Evolutionary conservation across 2,888 invertebrate genomes (phyloP).

Genomic region (Dolichomitus sp.): DNA sequence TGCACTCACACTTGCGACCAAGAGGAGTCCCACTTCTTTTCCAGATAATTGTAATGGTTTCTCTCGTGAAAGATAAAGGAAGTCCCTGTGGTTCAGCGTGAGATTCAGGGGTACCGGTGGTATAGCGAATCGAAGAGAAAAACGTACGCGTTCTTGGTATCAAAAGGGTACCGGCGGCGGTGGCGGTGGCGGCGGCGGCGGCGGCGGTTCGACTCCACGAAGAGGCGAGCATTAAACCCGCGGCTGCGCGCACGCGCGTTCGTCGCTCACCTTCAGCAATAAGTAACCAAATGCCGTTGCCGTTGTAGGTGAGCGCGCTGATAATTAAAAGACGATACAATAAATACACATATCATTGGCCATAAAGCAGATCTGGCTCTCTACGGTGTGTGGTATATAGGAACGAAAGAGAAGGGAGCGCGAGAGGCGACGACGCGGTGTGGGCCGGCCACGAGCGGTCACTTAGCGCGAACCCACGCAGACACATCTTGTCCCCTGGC

Average conservation of each 20-base stretch:
- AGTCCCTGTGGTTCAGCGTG: conserved; percentile 52
- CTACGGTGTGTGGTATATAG: conserved; percentile 56
- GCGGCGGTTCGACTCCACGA: conserved; percentile 51
- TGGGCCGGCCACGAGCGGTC: conserved; percentile 77
- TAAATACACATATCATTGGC: conserved; percentile 85
- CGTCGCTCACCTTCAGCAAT: conserved; percentile 77
- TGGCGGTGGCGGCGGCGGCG: conserved; percentile 50
- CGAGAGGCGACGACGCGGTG: conserved; percentile 70
- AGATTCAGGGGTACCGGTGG: conserved; percentile 33
- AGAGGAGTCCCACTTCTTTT: conserved; percentile 64
- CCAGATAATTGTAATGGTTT: conserved; percentile 74
- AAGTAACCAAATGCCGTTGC: conserved; percentile 84
- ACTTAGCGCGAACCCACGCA: conserved; percentile 81
- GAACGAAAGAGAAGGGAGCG: conserved; percentile 11
- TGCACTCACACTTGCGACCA: conserved; percentile 25
- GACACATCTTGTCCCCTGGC: conserved; percentile 81
- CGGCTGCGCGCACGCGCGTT: conserved; percentile 30
- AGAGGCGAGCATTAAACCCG: conserved; percentile 79
- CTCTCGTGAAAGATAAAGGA: conserved; percentile 69
- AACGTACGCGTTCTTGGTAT: conserved; percentile 66
- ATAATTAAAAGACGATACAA: conserved; percentile 86
- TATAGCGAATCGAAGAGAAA: conserved; percentile 53
- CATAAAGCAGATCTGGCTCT: conserved; percentile 81
- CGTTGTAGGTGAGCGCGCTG: conserved; percentile 85
- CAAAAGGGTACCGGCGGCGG: conserved; percentile 71